Evolutionary conservation across 2,888 invertebrate species (phyloP).

Genomic region (Ypsolopha scabrella): DNA sequence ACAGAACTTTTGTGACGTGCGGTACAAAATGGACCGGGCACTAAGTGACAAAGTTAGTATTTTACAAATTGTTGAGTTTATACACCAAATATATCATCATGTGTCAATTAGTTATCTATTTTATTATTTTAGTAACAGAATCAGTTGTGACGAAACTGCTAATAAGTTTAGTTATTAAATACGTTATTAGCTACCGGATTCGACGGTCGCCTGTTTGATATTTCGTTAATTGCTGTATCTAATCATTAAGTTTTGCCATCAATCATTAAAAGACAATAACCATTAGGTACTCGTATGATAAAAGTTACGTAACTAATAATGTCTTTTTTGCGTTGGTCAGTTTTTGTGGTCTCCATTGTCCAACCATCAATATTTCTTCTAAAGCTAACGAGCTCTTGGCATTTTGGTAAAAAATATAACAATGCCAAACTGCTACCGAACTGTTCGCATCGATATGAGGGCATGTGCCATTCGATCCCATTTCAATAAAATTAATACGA

Average conservation of each 20-base stretch:
- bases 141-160: not conserved
- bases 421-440: no score
- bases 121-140: not conserved
- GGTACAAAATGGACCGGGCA: no score
- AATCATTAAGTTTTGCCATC: not conserved
- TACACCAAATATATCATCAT: slow-evolving; percentile 7
- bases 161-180: not conserved
- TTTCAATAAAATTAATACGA: slow-evolving; percentile 3
- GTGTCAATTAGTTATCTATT: slow-evolving; percentile 3
- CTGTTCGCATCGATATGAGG: no score
- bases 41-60: no score
- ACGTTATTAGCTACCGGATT: not conserved
- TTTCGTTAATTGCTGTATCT: not conserved
- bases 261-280: not conserved
- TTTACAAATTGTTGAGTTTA: no score
- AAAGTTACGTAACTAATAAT: not conserved
- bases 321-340: slow-evolving; percentile 7
- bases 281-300: slow-evolving; percentile 2
- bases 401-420: no score
- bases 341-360: slow-evolving; percentile 45
- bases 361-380: slow-evolving; percentile 34
- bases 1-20: no score
- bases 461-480: no score
- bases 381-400: slow-evolving; percentile 27
- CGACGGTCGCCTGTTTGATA: not conserved